Conservation (phyloP, 2,888 invertebrate species). For the Philereme vetulata region DNA sequence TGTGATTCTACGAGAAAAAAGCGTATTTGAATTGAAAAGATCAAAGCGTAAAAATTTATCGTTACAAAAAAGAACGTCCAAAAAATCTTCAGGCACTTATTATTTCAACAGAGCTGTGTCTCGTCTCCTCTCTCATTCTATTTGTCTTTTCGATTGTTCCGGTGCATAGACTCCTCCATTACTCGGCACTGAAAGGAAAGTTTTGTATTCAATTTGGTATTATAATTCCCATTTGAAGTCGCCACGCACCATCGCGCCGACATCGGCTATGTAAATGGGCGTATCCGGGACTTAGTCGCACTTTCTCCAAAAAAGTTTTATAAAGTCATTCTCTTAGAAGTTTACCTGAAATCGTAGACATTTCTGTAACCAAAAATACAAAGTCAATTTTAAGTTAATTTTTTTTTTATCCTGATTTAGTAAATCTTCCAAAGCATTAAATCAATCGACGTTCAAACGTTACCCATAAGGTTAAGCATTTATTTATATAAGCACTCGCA, state of each 20-base stretch:
- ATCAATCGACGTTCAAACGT: conserved; percentile 41
- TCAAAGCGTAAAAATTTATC: conserved; percentile 82
- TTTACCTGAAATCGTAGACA: conserved; percentile 48
- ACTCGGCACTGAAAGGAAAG: conserved; percentile 84
- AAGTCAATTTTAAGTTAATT: conserved; percentile 14
- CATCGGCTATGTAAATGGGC: conserved; percentile 83
- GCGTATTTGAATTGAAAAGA: conserved; percentile 83
- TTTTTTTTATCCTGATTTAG: conserved; percentile 14
- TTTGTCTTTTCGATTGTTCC: conserved; percentile 84
- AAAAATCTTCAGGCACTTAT: conserved; percentile 80
- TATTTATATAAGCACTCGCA: conserved; percentile 61
- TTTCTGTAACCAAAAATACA: conserved; percentile 29
- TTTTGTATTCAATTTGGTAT: conserved; percentile 85
- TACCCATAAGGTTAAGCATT: conserved; percentile 47
- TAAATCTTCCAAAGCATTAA: conserved; percentile 22
- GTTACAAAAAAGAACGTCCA: conserved; percentile 75
- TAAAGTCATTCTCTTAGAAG: conserved; percentile 57
- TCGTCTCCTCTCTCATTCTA: conserved; percentile 79
- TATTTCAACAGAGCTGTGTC: conserved; percentile 80
- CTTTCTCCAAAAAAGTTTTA: conserved; percentile 71
- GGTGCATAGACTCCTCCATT: conserved; percentile 84
- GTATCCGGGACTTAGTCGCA: conserved; percentile 78
- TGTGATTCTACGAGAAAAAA: conserved; percentile 78
- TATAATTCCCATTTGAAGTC: conserved; percentile 84
- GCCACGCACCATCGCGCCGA: conserved; percentile 83